Evolutionary conservation across 2,113 vertebrate genomes (phyloP), one percentile per base, ranked within the genome.

Genomic region (Cepphus grylle): DNA sequence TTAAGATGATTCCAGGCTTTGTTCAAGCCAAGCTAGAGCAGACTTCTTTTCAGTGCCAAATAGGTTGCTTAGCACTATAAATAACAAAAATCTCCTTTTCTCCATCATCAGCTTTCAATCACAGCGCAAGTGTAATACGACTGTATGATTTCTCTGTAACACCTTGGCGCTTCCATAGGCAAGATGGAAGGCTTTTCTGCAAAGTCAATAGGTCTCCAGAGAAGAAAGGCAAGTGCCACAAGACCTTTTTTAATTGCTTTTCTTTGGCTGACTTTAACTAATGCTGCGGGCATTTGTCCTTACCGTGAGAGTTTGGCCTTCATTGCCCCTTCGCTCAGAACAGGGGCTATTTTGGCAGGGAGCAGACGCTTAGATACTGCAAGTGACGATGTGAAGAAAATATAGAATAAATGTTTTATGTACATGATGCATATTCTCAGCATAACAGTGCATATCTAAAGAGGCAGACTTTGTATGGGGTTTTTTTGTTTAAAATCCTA

Each of bases 241-340:
- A 95, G 93, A 92, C 73, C 80, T 89, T 92, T 81, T 87, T 67
- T 86, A 95, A 95, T 94, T 93, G 88, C 67, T 83, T 95, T 95
- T 81, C 70, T 91, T 82, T 82, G 73, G 36, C 55, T 93, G 72
- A 74, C 63, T 94, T 96, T 92, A 94, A 94, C 72, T 93, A 96
- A 93, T 74, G 80, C 95, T 96, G 53, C 88, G 76, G 82, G 66
- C 85, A 72, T 96, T 96, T 95, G 90, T 72, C 59, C 76, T 94
- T 36, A 30, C 72, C 27, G 4, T 32, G 42, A 22, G 58, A 59
- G 49, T 62, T 63, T 76, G 85, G 67, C 42, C 72, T 81, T 81
- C 85, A 7, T 9, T 73, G 56, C 42, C 74, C n/a, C 70, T 84
- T 63, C 3, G 1, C 29, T 65, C 36, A 65, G 25, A 25, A 47